These are phyloP conservation scores for Syrista parreyssii DNA, from an alignment of 2,888 invertebrate genomes.

Conservation along the genomic window DNA sequence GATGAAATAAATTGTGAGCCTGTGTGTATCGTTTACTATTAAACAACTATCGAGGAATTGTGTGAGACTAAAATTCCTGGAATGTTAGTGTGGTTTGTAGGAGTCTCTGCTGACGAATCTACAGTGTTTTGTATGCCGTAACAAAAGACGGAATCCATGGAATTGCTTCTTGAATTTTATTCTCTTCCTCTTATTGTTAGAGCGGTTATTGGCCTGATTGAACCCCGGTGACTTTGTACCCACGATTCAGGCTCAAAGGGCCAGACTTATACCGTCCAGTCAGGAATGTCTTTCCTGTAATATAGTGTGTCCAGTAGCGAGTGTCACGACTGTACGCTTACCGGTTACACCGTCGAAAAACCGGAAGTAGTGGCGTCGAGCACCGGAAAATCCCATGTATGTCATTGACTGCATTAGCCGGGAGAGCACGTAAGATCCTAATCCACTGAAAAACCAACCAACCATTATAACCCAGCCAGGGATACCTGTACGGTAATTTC, in stretches of 20 bases:
- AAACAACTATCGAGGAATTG: neutral
- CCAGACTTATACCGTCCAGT: neutral
- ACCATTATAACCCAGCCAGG: neutral
- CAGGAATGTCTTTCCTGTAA: neutral
- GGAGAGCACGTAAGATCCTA: neutral
- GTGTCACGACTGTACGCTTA: neutral
- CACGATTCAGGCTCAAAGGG: neutral
- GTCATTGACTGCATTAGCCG: constrained; percentile 34
- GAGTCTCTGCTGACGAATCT: neutral
- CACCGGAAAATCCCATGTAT: constrained; percentile 30
- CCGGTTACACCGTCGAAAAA: constrained; percentile 12
- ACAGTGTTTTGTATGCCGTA: neutral
- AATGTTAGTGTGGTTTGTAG: neutral
- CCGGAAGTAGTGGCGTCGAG: constrained; percentile 26
- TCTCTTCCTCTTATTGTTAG: neutral
- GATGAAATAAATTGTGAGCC: neutral
- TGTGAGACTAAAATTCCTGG: neutral
- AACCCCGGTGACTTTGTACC: neutral
- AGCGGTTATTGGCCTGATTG: neutral
- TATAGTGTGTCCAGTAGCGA: neutral
- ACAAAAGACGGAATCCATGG: neutral
- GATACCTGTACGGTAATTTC: constrained; percentile 34
- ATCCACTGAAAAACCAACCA: neutral
- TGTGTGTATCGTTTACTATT: neutral
- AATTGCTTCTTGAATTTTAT: neutral